A percentile compares a stretch with the other conserved stretches of the same genome.
Evolutionary conservation across 2,888 invertebrate species (phyloP).

Genomic region (Sesamia inferens): DNA sequence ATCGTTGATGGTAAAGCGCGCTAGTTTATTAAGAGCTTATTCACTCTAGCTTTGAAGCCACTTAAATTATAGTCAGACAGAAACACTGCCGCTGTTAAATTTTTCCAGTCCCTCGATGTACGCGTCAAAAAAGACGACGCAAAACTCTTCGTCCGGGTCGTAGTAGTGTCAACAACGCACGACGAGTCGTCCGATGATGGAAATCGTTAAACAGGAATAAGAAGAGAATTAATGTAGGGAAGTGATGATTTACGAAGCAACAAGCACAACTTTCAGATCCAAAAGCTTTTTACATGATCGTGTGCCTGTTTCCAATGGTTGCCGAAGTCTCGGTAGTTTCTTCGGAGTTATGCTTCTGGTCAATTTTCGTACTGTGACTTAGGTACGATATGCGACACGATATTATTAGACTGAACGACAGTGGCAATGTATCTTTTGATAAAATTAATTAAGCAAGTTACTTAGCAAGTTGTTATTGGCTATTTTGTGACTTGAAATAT

Average conservation of each 20-base stretch:
- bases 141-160: no score
- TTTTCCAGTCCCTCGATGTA: no score
- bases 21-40: no score
- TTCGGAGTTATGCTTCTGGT: slow-evolving; percentile 13
- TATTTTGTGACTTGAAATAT: slow-evolving; percentile 37
- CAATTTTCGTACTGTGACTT: not conserved
- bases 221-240: no score
- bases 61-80: no score
- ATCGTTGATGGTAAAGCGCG: no score
- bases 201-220: not conserved
- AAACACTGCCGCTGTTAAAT: no score
- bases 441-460: slow-evolving; percentile 52
- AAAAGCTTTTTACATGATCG: not conserved
- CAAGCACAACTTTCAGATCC: not conserved
- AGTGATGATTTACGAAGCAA: not conserved
- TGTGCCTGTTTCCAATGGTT: not conserved
- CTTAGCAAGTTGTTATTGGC: slow-evolving; percentile 40
- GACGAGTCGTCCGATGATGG: no score
- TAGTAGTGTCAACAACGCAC: no score
- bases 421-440: slow-evolving; percentile 46
- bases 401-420: slow-evolving; percentile 41
- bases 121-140: no score
- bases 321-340: not conserved
- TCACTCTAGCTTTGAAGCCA: no score
- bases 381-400: slow-evolving; percentile 14